Evolutionary conservation across 1,140 invertebrate species (phyloP).

Genomic region (Orchesella cincta): DNA sequence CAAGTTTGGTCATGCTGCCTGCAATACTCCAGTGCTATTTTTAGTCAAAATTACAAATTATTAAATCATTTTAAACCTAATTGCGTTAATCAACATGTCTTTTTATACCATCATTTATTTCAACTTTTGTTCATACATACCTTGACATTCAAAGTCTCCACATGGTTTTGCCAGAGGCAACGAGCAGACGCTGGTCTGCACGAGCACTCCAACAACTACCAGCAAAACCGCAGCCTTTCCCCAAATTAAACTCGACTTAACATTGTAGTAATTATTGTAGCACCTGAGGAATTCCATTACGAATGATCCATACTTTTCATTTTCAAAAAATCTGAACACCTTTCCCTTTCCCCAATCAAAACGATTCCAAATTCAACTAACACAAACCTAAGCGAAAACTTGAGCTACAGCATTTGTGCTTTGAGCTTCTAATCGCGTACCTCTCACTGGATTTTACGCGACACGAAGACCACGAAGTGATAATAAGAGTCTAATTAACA

Average conservation of each 20-base stretch:
- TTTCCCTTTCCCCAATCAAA: background rate
- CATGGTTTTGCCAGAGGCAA: background rate
- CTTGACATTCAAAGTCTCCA: background rate
- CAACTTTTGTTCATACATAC: background rate
- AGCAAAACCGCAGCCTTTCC: background rate
- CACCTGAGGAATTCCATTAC: constrained; percentile 17
- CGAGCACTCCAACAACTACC: background rate
- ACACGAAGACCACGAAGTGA: no score
- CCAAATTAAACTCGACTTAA: background rate
- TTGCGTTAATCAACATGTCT: background rate
- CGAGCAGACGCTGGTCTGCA: background rate
- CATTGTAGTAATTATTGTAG: constrained; percentile 9
- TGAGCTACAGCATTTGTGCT: no score
- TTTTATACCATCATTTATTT: background rate
- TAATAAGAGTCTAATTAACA: no score
- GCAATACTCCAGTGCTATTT: constrained; percentile 20
- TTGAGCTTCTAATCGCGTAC: no score
- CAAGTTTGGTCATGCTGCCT: background rate
- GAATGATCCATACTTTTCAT: no score
- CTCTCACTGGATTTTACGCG: no score
- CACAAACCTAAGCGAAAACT: no score
- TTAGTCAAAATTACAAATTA: no score
- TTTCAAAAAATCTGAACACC: no score
- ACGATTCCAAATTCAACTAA: background rate
- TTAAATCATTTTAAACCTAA: no score